These are phyloP conservation scores for Cartodere bifasciata DNA, from an alignment of 2,888 invertebrate species.

Conservation along the genomic window DNA sequence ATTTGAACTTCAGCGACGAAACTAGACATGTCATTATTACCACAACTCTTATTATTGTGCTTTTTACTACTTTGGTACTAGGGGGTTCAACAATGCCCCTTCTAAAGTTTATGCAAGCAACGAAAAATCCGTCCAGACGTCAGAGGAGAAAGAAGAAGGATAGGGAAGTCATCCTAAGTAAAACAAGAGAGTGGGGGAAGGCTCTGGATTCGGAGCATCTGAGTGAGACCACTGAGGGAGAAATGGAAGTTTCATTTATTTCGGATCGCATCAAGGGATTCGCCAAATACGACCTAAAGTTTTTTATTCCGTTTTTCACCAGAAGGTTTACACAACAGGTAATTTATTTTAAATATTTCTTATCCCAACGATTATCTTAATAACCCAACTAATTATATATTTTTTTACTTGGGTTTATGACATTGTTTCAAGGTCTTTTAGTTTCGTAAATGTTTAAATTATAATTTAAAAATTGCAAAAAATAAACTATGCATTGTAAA, in stretches of 20 bases:
- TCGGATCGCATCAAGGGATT: conserved; percentile 76
- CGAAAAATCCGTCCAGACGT: conserved; percentile 42
- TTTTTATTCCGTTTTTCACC: conserved; percentile 93
- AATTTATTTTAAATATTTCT: conserved; percentile 16
- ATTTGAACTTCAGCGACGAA: conserved; percentile 87
- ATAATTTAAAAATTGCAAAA: too few species aligned
- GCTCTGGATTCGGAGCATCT: conserved; percentile 88
- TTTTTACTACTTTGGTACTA: conserved; percentile 88
- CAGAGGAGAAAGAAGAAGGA: conserved; percentile 40
- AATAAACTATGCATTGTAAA: too few species aligned
- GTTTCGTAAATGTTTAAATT: too few species aligned
- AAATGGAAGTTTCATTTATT: conserved; percentile 77
- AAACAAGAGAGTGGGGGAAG: conserved; percentile 96
- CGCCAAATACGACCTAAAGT: conserved; percentile 82
- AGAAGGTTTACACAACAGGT: conserved; percentile 90
- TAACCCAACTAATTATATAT: background rate
- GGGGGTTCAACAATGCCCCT: conserved; percentile 98
- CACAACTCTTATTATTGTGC: conserved; percentile 92
- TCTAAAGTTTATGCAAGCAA: conserved; percentile 77
- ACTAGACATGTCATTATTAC: conserved; percentile 94
- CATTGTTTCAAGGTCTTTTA: too few species aligned
- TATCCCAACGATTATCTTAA: too few species aligned
- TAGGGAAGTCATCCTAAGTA: conserved; percentile 85
- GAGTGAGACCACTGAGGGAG: conserved; percentile 86
- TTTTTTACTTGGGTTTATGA: too few species aligned